A percentile compares a stretch with the other conserved stretches of the same genome.
phyloP scores from a whole-genome alignment of 2,888 invertebrate species.

The Tinea pellionella region DNA sequence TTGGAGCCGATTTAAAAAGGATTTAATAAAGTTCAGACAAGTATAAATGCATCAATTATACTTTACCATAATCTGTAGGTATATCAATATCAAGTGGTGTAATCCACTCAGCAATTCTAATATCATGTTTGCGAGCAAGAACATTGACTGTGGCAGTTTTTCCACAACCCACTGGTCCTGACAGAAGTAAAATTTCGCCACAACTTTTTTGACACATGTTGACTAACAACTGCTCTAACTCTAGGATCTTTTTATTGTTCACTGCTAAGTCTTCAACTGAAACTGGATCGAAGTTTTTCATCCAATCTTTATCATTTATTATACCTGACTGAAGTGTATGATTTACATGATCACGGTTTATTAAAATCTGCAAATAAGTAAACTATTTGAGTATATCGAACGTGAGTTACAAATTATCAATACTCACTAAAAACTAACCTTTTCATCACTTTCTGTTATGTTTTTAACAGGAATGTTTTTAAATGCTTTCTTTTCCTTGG shows the following conservation, averaged over 20 bases:
- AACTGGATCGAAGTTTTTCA: conserved; percentile 71
- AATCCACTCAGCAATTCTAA: conserved; percentile 82
- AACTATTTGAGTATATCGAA: no score
- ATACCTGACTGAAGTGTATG: neutral
- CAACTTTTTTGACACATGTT: conserved; percentile 31
- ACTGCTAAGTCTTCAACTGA: conserved; percentile 75
- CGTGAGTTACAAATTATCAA: no score
- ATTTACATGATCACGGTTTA: neutral
- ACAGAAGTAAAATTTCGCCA: conserved; percentile 74
- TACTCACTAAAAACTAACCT: neutral
- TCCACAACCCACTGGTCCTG: conserved; percentile 87
- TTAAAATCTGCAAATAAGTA: neutral
- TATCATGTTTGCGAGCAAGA: conserved; percentile 72
- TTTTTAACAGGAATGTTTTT: neutral
- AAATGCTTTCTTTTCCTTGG: neutral
- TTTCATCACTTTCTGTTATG: neutral
- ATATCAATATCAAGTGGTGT: conserved; percentile 80
- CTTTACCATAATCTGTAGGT: conserved; percentile 60
- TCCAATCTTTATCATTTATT: conserved; percentile 61
- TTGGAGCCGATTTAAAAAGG: neutral
- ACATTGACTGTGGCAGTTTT: conserved; percentile 81
- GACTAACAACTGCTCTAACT: conserved; percentile 77
- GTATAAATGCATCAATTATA: neutral
- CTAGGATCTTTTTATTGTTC: conserved; percentile 79
- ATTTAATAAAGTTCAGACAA: neutral